Evolutionary conservation across 2,797 vertebrate species (phyloP).

Genomic region (Cottoperca gobio): DNA sequence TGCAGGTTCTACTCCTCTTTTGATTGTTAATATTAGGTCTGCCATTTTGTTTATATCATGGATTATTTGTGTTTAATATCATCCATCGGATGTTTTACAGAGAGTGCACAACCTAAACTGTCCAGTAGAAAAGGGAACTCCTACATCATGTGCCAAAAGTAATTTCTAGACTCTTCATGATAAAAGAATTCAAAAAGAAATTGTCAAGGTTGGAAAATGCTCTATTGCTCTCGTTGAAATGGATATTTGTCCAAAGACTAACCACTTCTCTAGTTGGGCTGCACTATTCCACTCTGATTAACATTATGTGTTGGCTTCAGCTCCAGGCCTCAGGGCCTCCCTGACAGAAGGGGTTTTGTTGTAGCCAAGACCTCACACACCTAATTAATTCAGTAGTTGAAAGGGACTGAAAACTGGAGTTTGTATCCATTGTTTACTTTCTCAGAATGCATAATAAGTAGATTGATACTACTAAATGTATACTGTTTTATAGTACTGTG

Average conservation of each 20-base stretch:
- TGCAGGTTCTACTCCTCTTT: too few species aligned
- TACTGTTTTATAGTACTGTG: too few species aligned
- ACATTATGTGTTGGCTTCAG: conserved; percentile 9
- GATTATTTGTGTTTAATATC: too few species aligned
- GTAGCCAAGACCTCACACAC: conserved; percentile 8
- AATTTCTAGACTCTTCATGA: background rate
- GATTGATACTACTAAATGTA: too few species aligned
- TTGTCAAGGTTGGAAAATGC: background rate
- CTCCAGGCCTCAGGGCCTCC: background rate
- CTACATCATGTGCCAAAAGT: too few species aligned
- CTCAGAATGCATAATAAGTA: background rate
- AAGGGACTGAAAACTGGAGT: background rate
- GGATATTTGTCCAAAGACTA: background rate
- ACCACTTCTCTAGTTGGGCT: background rate
- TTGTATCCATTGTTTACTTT: background rate
- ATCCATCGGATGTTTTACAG: background rate
- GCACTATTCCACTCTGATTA: background rate
- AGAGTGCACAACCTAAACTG: background rate
- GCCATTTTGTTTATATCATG: background rate
- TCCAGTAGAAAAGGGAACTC: background rate
- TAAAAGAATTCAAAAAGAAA: background rate
- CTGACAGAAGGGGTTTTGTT: conserved; percentile 39
- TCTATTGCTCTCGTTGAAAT: background rate
- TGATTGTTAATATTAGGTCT: too few species aligned
- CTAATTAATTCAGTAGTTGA: conserved; percentile 44